phyloP scores from a whole-genome alignment of 2,888 invertebrate species.

The Caenorhabditis sulstoni region DNA sequence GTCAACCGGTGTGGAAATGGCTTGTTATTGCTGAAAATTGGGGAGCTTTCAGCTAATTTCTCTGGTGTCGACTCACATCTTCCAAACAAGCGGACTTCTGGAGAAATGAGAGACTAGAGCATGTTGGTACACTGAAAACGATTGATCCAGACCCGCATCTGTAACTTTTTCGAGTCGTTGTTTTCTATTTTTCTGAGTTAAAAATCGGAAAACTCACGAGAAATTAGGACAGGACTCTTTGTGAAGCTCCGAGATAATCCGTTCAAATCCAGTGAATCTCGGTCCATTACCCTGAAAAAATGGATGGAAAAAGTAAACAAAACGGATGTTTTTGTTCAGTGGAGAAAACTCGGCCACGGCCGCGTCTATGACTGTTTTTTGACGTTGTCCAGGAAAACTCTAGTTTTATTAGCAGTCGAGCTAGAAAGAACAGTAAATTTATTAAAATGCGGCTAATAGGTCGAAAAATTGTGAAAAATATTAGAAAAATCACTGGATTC shows the following conservation, averaged over 20 bases:
- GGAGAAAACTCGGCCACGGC: no score
- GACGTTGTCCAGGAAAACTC: no score
- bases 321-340: no score
- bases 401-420: no score
- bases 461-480: no score
- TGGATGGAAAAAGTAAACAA: background rate
- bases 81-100: constrained; percentile 62
- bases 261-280: constrained; percentile 52
- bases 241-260: constrained; percentile 42
- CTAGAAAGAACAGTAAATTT: no score
- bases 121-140: constrained; percentile 66
- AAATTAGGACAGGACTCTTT: constrained; percentile 43
- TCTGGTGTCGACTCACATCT: constrained; percentile 35
- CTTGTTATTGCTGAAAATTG: constrained; percentile 69
- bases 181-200: no score
- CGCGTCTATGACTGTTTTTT: no score
- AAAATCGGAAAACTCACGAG: constrained; percentile 38
- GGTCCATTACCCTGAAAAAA: constrained; percentile 48
- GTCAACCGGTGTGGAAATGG: constrained; percentile 65
- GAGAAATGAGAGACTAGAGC: constrained; percentile 66
- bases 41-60: constrained; percentile 4
- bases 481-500: no score
- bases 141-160: constrained; percentile 66
- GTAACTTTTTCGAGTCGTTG: background rate
- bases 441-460: no score